Evolutionary conservation across 2,888 invertebrate species (phyloP), one percentile per base, ranked within the genome.

Genomic region (Metellina segmentata): DNA sequence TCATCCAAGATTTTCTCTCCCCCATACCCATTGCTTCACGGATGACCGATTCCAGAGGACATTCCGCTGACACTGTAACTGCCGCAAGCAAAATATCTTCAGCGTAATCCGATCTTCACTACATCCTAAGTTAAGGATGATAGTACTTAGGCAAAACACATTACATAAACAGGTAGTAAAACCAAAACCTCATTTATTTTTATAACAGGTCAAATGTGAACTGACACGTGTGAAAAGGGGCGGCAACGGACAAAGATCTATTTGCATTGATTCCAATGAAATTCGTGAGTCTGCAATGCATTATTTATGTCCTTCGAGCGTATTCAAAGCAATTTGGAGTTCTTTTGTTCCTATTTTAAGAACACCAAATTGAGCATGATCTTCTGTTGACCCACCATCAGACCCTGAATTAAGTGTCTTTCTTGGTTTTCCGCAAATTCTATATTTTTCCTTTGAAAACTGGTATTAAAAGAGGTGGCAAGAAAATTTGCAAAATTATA

Each of bases 11-110:
- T 79, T 71, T 75, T 77, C 49, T 48, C 75, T 75, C 75, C 85
- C 34, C 34, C 34, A 34, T 34, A 34, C 69, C 61, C 51, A n/a
- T 78, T 70, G n/a, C 13, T 86, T 82, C 89, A 89, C 81, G 89
- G 81, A 89, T 89, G 89, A 69, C 89, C 82, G 82, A 74, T 20
- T 89, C 49, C 6, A 51, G 86, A 86, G 78, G 86, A 86, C 86
- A 86, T 81, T 74, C 83, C 83, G 70, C 79, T 70, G 77, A 78
- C 70, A 77, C 20, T 20, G 71, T 77, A 70, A 71, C 53, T 20
- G 87, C 87, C 87, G 71, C 79, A 6, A 85, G 90, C 90, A 72
- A 70, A 78, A 78, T 85, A 83, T 78, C 51, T 78, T 52, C 34
- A 72, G 52, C 72, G 87, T 87, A 70, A 87, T 81, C 79, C 77